Percentiles rank a stretch among this genome's conserved stretches.
phyloP scores from a whole-genome alignment of 2,888 invertebrate genomes.

The Neoitamus cyanurus region DNA sequence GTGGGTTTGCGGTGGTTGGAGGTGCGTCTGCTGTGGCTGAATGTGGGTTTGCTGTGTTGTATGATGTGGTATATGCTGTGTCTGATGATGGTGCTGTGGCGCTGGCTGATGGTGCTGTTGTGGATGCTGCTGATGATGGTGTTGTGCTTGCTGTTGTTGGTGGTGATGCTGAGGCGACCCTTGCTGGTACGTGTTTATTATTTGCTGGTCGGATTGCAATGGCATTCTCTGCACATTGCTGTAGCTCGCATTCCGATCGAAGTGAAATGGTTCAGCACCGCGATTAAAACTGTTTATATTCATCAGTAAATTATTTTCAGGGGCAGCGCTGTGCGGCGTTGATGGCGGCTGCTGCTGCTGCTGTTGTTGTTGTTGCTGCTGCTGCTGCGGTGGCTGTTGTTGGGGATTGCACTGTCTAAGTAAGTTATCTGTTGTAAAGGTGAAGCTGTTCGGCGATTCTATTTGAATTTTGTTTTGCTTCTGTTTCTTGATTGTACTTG shows the following conservation, averaged over 20 bases:
- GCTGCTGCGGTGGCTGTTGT: neutral
- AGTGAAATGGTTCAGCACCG: slow-evolving; percentile 51
- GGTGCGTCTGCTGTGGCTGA: slow-evolving; percentile 38
- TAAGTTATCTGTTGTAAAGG: slow-evolving; percentile 16
- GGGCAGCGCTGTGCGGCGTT: slow-evolving; percentile 29
- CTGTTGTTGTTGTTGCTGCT: neutral
- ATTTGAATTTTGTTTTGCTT: slow-evolving; percentile 36
- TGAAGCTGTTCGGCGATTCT: slow-evolving; percentile 16
- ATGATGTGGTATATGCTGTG: slow-evolving; percentile 34
- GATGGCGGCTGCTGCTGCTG: neutral
- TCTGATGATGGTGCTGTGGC: slow-evolving; percentile 55
- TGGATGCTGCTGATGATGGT: slow-evolving; percentile 55
- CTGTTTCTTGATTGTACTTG: slow-evolving; percentile 39
- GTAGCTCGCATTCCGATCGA: slow-evolving; percentile 24
- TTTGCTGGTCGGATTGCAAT: slow-evolving; percentile 42
- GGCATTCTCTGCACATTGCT: slow-evolving; percentile 19
- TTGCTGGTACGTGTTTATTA: slow-evolving; percentile 43
- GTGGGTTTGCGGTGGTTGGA: slow-evolving; percentile 50
- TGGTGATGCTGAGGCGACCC: slow-evolving; percentile 58
- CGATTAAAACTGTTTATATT: slow-evolving; percentile 62
- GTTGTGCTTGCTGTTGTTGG: slow-evolving; percentile 57
- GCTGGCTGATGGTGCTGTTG: slow-evolving; percentile 51
- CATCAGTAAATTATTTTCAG: slow-evolving; percentile 59
- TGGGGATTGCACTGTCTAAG: slow-evolving; percentile 34
- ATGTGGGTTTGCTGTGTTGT: slow-evolving; percentile 23